phyloP scores from a whole-genome alignment of 2,888 invertebrate genomes.

The Cecidostiba fungosa region DNA sequence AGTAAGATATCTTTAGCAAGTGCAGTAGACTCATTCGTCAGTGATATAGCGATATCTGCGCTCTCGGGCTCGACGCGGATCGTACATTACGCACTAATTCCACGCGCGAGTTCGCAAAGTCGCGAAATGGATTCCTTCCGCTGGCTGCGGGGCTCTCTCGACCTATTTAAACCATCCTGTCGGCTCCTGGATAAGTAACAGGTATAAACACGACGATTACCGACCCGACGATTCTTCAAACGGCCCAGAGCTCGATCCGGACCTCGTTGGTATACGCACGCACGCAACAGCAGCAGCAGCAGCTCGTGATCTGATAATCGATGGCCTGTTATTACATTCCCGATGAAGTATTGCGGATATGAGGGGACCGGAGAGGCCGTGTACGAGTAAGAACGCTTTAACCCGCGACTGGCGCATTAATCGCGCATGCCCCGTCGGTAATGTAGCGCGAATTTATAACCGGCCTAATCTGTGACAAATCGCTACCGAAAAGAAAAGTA shows the following conservation, averaged over 20 bases:
- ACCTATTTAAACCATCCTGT: slow-evolving; percentile 68
- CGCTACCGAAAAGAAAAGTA: slow-evolving; percentile 69
- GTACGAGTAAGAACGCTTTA: slow-evolving; percentile 16
- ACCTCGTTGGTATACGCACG: neutral
- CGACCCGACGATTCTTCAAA: slow-evolving; percentile 66
- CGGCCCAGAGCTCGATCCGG: slow-evolving; percentile 55
- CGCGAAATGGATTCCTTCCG: slow-evolving; percentile 68
- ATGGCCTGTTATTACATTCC: slow-evolving; percentile 69
- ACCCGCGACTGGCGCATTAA: slow-evolving; percentile 63
- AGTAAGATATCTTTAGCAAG: slow-evolving; percentile 62
- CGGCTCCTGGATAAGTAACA: slow-evolving; percentile 68
- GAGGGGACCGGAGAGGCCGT: slow-evolving; percentile 16
- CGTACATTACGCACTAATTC: slow-evolving; percentile 65
- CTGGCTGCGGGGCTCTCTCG: slow-evolving; percentile 53
- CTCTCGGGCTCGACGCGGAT: slow-evolving; percentile 15
- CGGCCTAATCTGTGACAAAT: slow-evolving; percentile 75
- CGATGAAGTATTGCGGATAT: slow-evolving; percentile 42
- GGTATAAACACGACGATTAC: slow-evolving; percentile 70
- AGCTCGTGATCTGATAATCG: slow-evolving; percentile 69
- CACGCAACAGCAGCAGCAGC: neutral
- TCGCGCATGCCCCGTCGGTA: slow-evolving; percentile 65
- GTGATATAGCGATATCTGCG: slow-evolving; percentile 42
- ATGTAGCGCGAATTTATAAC: slow-evolving; percentile 74
- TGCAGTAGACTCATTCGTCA: slow-evolving; percentile 60
- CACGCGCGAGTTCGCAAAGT: slow-evolving; percentile 54